Conservation (phyloP, 2,797 vertebrate species). For the Eulemur rubriventer region DNA sequence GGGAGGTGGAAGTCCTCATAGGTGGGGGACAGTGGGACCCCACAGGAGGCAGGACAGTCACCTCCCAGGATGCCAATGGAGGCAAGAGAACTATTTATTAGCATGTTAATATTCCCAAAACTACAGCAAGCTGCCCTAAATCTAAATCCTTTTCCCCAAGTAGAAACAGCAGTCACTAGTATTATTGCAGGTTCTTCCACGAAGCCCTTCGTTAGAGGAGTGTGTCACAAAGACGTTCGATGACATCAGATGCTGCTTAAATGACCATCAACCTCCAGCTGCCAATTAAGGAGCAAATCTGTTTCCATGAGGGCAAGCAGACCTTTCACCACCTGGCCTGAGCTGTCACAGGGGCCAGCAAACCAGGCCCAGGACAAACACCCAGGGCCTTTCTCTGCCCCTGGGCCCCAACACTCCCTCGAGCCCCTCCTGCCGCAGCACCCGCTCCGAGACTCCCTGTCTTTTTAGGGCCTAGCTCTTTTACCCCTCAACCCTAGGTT, state of each 20-base stretch:
- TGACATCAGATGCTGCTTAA: not conserved
- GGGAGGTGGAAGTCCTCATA: not conserved
- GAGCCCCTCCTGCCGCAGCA: rapidly evolving
- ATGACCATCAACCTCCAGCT: not conserved
- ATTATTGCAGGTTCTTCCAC: not conserved
- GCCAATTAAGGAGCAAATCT: not conserved
- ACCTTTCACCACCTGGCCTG: not conserved
- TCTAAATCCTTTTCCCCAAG: not conserved
- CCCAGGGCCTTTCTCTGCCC: not conserved
- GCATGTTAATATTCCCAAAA: rapidly evolving
- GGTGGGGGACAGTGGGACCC: not conserved
- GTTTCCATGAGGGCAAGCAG: not conserved
- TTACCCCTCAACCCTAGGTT: not conserved
- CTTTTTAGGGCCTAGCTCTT: not conserved
- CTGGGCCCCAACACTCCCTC: not conserved
- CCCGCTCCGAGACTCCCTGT: rapidly evolving
- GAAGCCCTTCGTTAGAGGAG: not conserved
- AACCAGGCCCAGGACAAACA: not conserved
- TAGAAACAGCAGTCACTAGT: too few species aligned
- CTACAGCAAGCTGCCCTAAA: not conserved
- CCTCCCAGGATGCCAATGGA: not conserved
- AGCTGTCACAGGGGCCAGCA: not conserved
- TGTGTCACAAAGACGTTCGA: rapidly evolving
- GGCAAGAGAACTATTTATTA: rapidly evolving
- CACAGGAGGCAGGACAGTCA: rapidly evolving